These are phyloP conservation scores for Siniperca undulata DNA, from an alignment of 2,797 vertebrate species.

Conservation along the genomic window DNA sequence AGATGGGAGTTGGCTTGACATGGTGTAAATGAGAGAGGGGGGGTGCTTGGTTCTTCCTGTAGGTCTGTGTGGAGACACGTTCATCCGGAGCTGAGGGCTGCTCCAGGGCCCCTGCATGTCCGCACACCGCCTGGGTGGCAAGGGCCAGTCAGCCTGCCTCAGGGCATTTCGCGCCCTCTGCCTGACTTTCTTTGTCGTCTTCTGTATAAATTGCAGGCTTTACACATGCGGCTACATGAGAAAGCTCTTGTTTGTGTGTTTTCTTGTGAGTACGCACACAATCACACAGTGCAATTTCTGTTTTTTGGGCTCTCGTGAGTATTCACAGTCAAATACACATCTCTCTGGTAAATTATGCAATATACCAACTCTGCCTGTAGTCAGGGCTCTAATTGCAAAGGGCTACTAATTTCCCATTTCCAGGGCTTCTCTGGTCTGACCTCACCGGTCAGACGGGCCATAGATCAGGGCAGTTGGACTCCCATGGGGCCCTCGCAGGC, in stretches of 20 bases:
- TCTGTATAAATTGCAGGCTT: conserved; percentile 59
- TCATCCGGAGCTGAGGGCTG: conserved; percentile 77
- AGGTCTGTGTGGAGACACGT: conserved; percentile 85
- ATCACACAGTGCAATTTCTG: conserved; percentile 6
- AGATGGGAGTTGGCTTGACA: conserved; percentile 78
- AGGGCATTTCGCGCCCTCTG: conserved; percentile 83
- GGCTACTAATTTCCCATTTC: conserved; percentile 93
- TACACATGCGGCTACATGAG: conserved; percentile 44
- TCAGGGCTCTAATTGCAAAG: conserved; percentile 89
- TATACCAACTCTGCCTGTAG: conserved; percentile 61
- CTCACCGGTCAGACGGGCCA: conserved; percentile 85
- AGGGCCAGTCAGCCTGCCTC: conserved; percentile 86
- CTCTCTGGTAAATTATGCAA: conserved; percentile 54
- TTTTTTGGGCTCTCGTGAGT: conserved; percentile 16
- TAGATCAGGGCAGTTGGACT: conserved; percentile 74
- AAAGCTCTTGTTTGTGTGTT: conserved; percentile 43
- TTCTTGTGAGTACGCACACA: conserved; percentile 7
- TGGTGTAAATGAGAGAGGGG: conserved; percentile 82
- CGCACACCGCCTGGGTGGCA: conserved; percentile 82
- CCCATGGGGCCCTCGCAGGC: conserved; percentile 85
- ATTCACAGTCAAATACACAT: conserved; percentile 48
- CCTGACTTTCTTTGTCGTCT: conserved; percentile 68
- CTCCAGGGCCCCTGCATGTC: conserved; percentile 69
- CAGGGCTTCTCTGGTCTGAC: conserved; percentile 88
- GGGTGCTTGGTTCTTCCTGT: conserved; percentile 57